These are phyloP conservation scores for Clarias fuscus DNA, from an alignment of 2,797 vertebrate genomes.

Conservation along the genomic window DNA sequence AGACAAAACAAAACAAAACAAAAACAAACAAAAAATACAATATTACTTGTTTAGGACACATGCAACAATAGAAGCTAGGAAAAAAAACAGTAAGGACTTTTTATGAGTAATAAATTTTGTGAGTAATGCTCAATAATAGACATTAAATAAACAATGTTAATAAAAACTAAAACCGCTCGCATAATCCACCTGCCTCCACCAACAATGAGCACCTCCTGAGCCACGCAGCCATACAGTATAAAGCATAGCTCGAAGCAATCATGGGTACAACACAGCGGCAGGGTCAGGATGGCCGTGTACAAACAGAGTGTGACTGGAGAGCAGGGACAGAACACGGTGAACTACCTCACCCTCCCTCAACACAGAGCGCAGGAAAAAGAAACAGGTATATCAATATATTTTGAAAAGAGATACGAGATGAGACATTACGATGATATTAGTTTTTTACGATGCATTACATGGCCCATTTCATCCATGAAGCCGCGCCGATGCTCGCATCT, in stretches of 20 bases:
- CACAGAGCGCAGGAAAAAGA: background rate
- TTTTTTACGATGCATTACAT: too few relatives aligned
- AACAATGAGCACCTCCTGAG: background rate
- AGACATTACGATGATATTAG: too few relatives aligned
- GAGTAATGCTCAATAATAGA: too few relatives aligned
- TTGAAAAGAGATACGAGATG: too few relatives aligned
- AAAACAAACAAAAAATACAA: background rate
- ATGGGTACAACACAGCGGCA: background rate
- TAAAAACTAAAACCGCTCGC: background rate
- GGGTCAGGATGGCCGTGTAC: background rate
- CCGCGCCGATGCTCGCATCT: too few relatives aligned
- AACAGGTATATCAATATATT: too few relatives aligned
- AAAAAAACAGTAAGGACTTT: background rate
- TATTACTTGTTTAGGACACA: too few relatives aligned
- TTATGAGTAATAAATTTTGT: too few relatives aligned
- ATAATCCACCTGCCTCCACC: background rate
- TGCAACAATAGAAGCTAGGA: background rate
- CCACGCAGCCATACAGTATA: background rate
- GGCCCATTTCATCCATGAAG: too few relatives aligned
- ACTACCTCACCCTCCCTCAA: background rate
- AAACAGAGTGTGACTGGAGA: conserved; percentile 4
- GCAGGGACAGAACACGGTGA: background rate
- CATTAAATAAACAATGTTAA: background rate
- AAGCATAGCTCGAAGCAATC: background rate
- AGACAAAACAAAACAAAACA: background rate